phyloP scores from a whole-genome alignment of 2,797 vertebrate species.

The Cichlasoma orientale region DNA sequence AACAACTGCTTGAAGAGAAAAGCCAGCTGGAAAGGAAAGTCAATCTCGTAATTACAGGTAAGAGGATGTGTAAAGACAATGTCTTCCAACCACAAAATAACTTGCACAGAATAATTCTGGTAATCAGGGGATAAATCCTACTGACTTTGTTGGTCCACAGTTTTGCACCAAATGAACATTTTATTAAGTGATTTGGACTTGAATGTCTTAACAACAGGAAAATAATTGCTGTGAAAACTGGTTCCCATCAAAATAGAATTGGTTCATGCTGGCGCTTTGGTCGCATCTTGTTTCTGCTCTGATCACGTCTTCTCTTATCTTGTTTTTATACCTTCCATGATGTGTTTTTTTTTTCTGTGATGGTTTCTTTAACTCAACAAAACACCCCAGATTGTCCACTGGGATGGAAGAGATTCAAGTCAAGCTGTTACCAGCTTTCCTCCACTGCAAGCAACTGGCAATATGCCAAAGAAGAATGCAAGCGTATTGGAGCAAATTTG shows the following conservation, averaged over 20 bases:
- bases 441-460: fast-evolving
- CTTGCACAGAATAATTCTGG: background rate
- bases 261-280: too few species aligned
- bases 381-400: fast-evolving
- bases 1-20: background rate
- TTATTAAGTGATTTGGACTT: background rate
- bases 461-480: background rate
- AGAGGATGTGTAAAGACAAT: background rate
- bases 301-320: too few species aligned
- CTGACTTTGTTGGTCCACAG: background rate
- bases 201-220: fast-evolving
- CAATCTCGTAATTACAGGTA: background rate
- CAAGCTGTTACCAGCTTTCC: slow-evolving; percentile 15
- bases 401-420: background rate
- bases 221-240: too few species aligned
- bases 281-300: too few species aligned
- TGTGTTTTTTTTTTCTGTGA: background rate
- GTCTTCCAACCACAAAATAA: background rate
- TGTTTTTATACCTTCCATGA: too few species aligned
- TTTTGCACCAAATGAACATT: background rate
- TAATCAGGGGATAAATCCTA: background rate
- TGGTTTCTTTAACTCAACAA: background rate
- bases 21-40: background rate
- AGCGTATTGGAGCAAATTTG: background rate
- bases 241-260: too few species aligned